phyloP scores from a whole-genome alignment of 2,113 vertebrate genomes.

The Boleophthalmus pectinirostris region DNA sequence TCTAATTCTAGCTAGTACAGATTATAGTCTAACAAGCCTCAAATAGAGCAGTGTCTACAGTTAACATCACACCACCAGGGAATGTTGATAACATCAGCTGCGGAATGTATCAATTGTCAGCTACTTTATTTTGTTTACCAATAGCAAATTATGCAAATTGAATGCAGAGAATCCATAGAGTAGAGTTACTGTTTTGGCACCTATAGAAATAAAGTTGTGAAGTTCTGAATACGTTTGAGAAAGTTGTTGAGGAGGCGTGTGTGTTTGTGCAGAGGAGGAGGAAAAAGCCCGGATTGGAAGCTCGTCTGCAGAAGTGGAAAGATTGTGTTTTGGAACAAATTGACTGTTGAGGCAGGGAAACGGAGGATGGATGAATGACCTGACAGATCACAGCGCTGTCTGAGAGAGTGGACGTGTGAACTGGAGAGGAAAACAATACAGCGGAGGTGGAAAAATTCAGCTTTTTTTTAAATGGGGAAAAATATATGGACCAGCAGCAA shows the following conservation, averaged over 20 bases:
- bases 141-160: no score
- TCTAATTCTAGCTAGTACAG: no score
- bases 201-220: no score
- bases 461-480: conserved; percentile 20
- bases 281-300: conserved; percentile 34
- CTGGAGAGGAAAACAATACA: conserved; percentile 37
- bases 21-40: no score
- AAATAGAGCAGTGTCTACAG: no score
- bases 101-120: no score
- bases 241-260: not conserved
- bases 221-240: no score
- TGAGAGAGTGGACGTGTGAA: conserved; percentile 46
- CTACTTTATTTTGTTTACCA: no score
- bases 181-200: no score
- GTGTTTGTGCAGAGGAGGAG: conserved; percentile 34
- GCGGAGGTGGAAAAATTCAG: not conserved
- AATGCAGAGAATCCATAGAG: not conserved
- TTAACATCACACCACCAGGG: no score
- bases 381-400: conserved; percentile 53
- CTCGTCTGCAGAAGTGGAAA: conserved; percentile 13
- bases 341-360: conserved; percentile 37
- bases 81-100: no score
- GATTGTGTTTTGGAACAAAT: conserved; percentile 36
- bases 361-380: conserved; percentile 57
- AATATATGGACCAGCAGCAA: not conserved